phyloP scores from a whole-genome alignment of 2,113 vertebrate genomes.

The Triplophysa siluroides region DNA sequence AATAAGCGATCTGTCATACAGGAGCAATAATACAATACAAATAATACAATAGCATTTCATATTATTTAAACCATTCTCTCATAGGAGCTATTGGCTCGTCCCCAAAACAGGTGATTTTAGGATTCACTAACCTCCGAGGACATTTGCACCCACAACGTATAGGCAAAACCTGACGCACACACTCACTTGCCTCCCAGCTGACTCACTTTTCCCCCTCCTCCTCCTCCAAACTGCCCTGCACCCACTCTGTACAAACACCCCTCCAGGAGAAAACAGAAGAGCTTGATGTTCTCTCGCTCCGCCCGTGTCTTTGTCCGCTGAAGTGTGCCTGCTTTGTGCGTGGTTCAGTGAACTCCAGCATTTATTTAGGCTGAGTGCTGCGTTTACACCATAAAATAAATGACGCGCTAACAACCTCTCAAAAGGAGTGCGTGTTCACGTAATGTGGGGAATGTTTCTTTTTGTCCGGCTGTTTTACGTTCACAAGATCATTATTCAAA shows the following conservation, averaged over 20 bases:
- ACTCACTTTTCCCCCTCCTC: constrained; percentile 47
- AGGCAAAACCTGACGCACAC: constrained; percentile 49
- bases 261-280: constrained; percentile 36
- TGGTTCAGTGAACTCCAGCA: not conserved
- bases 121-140: too few species aligned
- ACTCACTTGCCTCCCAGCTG: constrained; percentile 11
- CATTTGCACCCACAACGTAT: too few species aligned
- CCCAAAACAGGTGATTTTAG: too few species aligned
- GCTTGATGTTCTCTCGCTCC: constrained; percentile 7
- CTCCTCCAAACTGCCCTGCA: constrained; percentile 36
- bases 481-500: not conserved
- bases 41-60: too few species aligned
- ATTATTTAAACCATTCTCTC: too few species aligned
- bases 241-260: constrained; percentile 49
- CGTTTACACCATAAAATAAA: constrained; percentile 45
- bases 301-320: constrained; percentile 45
- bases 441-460: not conserved
- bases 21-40: too few species aligned
- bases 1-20: too few species aligned
- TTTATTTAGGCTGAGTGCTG: constrained; percentile 34
- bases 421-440: not conserved
- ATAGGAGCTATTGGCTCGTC: too few species aligned
- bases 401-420: constrained; percentile 17
- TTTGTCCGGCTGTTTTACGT: not conserved
- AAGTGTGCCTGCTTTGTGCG: constrained; percentile 48